phyloP scores from a whole-genome alignment of 1,140 invertebrate genomes.

The Himalopsyche phryganea region DNA sequence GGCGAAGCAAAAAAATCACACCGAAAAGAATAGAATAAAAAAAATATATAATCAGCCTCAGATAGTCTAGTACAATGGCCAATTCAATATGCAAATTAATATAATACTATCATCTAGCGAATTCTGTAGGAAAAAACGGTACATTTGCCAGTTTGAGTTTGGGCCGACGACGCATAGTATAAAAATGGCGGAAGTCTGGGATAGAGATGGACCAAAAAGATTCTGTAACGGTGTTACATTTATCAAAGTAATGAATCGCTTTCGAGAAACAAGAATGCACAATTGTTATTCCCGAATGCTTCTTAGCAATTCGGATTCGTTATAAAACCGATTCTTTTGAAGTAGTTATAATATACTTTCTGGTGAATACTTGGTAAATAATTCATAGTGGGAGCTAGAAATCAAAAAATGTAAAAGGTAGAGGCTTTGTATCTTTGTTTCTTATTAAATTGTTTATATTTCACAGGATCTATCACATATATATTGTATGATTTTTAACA shows the following conservation, averaged over 20 bases:
- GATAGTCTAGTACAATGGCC: slow-evolving; percentile 10
- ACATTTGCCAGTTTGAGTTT: neutral
- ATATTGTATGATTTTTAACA: too few relatives aligned
- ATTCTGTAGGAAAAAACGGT: slow-evolving; percentile 9
- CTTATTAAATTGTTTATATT: too few relatives aligned
- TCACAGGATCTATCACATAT: too few relatives aligned
- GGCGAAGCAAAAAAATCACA: too few relatives aligned
- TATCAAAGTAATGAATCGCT: slow-evolving; percentile 8
- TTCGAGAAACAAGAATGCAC: slow-evolving; percentile 9
- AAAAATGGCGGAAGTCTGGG: slow-evolving; percentile 3
- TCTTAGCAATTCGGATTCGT: neutral
- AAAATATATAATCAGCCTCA: neutral
- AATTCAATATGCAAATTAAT: slow-evolving; percentile 24
- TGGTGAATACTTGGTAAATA: too few relatives aligned
- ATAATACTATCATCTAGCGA: neutral
- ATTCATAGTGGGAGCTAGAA: too few relatives aligned
- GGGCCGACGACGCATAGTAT: neutral
- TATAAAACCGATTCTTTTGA: slow-evolving; percentile 3
- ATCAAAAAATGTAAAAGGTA: too few relatives aligned
- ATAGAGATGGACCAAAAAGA: slow-evolving; percentile 20
- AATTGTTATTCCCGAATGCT: slow-evolving; percentile 13
- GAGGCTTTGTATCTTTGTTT: too few relatives aligned
- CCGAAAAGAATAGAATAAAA: too few relatives aligned
- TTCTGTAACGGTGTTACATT: slow-evolving; percentile 15
- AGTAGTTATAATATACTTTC: too few relatives aligned